phyloP scores from a whole-genome alignment of 2,888 invertebrate genomes.

The Macroteleia sp. region DNA sequence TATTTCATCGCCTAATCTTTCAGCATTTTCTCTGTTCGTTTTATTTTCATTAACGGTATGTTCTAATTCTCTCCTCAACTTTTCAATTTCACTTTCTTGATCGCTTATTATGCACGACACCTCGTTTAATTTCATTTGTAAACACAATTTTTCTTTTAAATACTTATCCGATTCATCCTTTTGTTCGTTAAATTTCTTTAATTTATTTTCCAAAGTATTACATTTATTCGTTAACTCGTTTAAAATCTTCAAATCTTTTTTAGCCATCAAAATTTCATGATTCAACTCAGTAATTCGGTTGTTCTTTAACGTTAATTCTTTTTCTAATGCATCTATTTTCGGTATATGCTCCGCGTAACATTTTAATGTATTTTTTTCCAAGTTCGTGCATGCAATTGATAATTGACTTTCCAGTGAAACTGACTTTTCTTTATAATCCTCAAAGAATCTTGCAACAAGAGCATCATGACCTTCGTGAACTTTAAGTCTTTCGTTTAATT shows the following conservation, averaged over 20 bases:
- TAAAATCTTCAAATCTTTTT: slow-evolving; percentile 61
- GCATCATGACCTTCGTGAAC: slow-evolving; percentile 64
- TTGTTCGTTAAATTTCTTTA: slow-evolving; percentile 65
- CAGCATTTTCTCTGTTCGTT: slow-evolving; percentile 66
- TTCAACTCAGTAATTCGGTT: slow-evolving; percentile 60
- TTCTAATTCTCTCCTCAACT: slow-evolving; percentile 65
- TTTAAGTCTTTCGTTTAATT: slow-evolving; percentile 63
- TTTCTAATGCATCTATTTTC: slow-evolving; percentile 69
- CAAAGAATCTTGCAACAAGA: slow-evolving; percentile 59
- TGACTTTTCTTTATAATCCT: slow-evolving; percentile 67
- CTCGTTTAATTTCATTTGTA: slow-evolving; percentile 69
- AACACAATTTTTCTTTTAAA: slow-evolving; percentile 64
- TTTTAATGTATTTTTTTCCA: slow-evolving; percentile 65
- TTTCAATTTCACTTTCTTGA: slow-evolving; percentile 68
- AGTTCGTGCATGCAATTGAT: slow-evolving; percentile 57
- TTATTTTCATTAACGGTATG: slow-evolving; percentile 62
- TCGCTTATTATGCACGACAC: slow-evolving; percentile 66
- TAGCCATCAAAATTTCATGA: slow-evolving; percentile 50
- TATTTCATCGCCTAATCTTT: slow-evolving; percentile 69
- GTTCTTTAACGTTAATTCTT: slow-evolving; percentile 64
- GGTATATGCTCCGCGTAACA: slow-evolving; percentile 68
- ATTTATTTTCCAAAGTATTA: slow-evolving; percentile 65
- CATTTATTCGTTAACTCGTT: slow-evolving; percentile 68
- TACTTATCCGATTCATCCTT: slow-evolving; percentile 65
- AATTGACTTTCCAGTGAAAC: slow-evolving; percentile 68